phyloP scores from a whole-genome alignment of 2,113 vertebrate species.

The Baryphthengus martii region DNA sequence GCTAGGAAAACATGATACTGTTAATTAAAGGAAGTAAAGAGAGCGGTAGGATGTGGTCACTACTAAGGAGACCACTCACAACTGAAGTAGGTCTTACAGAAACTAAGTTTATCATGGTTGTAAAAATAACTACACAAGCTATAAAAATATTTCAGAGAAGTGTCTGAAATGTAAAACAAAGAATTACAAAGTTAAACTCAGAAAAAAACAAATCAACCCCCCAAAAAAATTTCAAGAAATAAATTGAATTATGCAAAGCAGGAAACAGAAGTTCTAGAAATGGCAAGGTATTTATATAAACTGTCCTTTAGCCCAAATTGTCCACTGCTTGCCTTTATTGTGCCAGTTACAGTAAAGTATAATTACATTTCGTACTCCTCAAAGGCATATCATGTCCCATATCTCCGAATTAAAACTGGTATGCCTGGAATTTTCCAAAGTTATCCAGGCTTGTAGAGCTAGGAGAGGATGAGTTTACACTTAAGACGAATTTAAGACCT shows the following conservation, averaged over 20 bases:
- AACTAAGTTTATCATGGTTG: background rate
- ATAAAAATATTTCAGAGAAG: background rate
- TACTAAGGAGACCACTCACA: background rate
- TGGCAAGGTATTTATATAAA: background rate
- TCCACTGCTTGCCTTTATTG: background rate
- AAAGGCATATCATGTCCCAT: background rate
- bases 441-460: background rate
- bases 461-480: background rate
- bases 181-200: background rate
- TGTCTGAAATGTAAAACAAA: background rate
- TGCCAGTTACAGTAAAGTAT: background rate
- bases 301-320: background rate
- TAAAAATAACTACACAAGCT: background rate
- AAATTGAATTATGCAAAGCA: background rate
- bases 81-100: background rate
- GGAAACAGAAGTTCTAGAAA: background rate
- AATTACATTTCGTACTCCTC: background rate
- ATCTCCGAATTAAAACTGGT: background rate
- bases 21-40: background rate
- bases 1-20: background rate
- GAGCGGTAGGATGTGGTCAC: background rate
- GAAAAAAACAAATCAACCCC: background rate
- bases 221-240: background rate
- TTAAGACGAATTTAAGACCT: background rate
- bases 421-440: background rate